These are phyloP conservation scores for Drosophila pseudoobscura DNA, from an alignment of 1,140 invertebrate genomes.

Conservation along the genomic window DNA sequence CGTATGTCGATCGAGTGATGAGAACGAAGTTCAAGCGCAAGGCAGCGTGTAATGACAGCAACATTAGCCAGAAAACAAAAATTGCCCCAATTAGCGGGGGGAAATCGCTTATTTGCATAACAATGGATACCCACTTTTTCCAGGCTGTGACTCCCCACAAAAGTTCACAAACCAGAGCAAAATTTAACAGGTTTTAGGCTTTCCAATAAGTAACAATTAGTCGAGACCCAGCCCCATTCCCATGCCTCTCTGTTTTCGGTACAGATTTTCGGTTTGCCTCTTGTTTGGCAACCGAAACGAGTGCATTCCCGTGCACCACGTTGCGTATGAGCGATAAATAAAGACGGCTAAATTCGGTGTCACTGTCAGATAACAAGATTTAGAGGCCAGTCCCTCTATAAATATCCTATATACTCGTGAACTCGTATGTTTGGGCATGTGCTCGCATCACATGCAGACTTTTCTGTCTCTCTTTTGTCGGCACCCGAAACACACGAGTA, in stretches of 20 bases:
- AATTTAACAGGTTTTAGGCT: no score
- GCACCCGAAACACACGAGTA: slow-evolving; percentile 3
- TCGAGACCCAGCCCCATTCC: no score
- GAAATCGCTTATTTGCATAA: no score
- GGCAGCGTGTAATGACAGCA: slow-evolving; percentile 12
- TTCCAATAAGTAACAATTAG: no score
- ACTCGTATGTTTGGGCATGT: not conserved
- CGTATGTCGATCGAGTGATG: not conserved
- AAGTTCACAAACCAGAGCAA: no score
- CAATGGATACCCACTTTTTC: no score
- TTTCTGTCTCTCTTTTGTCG: not conserved
- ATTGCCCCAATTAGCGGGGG: no score
- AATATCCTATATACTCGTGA: no score
- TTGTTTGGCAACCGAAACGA: not conserved
- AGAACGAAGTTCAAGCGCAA: slow-evolving; percentile 43
- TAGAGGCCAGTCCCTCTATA: slow-evolving; percentile 24
- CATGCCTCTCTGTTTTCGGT: not conserved
- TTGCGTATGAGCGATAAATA: slow-evolving; percentile 51
- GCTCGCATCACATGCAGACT: slow-evolving; percentile 12
- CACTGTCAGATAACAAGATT: slow-evolving; percentile 60
- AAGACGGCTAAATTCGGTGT: slow-evolving; percentile 43
- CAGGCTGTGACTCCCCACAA: no score
- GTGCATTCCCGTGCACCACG: slow-evolving; percentile 27
- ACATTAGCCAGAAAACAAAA: no score
- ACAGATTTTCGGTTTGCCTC: slow-evolving; percentile 4